Evolutionary conservation across 92 coral and sea anemone genomes (phyloP).

Genomic region (Epizoanthus fatuus): DNA sequence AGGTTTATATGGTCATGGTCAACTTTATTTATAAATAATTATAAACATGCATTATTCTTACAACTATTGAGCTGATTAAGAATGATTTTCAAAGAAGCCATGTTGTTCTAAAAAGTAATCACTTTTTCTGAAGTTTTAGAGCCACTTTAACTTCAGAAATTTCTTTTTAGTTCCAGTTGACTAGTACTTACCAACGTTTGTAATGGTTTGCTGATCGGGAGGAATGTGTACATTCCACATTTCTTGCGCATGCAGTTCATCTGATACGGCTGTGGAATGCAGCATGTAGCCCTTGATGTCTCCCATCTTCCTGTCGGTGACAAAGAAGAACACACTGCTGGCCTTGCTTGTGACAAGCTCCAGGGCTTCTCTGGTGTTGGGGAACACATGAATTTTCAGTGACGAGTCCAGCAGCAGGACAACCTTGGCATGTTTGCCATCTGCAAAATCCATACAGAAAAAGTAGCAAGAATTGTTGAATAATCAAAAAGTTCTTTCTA

Average conservation of each 20-base stretch:
- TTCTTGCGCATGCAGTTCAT: conserved; percentile 74
- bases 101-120: too few species aligned
- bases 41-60: too few species aligned
- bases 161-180: background rate
- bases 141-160: too few species aligned
- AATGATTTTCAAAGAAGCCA: too few species aligned
- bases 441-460: conserved; percentile 47
- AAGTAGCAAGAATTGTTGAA: background rate
- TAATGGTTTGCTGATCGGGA: conserved; percentile 82
- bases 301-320: conserved; percentile 78
- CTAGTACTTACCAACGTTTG: conserved; percentile 78
- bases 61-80: too few species aligned
- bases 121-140: too few species aligned
- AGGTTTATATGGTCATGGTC: too few species aligned
- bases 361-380: conserved; percentile 84
- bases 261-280: conserved; percentile 57
- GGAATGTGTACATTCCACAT: conserved; percentile 97
- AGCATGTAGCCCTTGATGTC: conserved; percentile 84
- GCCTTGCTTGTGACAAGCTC: conserved; percentile 74
- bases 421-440: conserved; percentile 92
- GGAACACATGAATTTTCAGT: conserved; percentile 87
- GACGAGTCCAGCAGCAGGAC: conserved; percentile 92
- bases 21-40: too few species aligned
- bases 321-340: conserved; percentile 83
- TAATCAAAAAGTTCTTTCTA: background rate